Evolutionary conservation across 2,888 invertebrate genomes (phyloP), one percentile per base, ranked within the genome.

Genomic region (Netelia inedita): DNA sequence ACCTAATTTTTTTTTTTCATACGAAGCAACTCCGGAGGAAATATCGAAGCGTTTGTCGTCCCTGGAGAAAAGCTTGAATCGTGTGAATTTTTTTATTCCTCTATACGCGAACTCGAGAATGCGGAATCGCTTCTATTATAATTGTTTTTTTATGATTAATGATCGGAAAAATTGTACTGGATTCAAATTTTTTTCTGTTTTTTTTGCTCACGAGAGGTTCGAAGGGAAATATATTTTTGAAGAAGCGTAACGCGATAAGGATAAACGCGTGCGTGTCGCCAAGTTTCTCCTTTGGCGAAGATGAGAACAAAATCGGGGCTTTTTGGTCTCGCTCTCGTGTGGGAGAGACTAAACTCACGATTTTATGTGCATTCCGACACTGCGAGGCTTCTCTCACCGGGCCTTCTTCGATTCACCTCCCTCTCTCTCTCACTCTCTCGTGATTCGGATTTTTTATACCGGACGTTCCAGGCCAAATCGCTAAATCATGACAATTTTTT

Each of bases 331-430:
- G 72, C 74, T 61, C 72, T 72, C 73, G 65, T 86, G 80, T 79
- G 81, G 80, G 86, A 89, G 88, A 55, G 53, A 86, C 89, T 90
- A 91, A 92, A 90, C 88, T 90, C 86, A 87, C 88, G 86, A 91
- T 86, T 91, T 92, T 91, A 91, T 88, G 91, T 88, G 89, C 89
- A 89, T 90, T 90, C 89, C 88, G 87, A 88, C 89, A 89, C 88
- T 87, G 86, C 76, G 85, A 80, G 85, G 87, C 5, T 66, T 21
- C 65, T 43, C 76, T 79, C 57, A 59, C 50, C 63, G 50, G 68
- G 66, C 46, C 63, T 76, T 57, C 50, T 65, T 83, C 72, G 69
- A 83, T 80, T 72, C 83, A 79, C 74, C 86, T 86, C 81, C 79
- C 71, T 73, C 65, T 71, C 59, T 53, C 19, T 16, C 35, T 11